Evolutionary conservation across 2,113 vertebrate genomes (phyloP), one percentile per base, ranked within the genome.

Genomic region (Chelonoidis abingdonii): DNA sequence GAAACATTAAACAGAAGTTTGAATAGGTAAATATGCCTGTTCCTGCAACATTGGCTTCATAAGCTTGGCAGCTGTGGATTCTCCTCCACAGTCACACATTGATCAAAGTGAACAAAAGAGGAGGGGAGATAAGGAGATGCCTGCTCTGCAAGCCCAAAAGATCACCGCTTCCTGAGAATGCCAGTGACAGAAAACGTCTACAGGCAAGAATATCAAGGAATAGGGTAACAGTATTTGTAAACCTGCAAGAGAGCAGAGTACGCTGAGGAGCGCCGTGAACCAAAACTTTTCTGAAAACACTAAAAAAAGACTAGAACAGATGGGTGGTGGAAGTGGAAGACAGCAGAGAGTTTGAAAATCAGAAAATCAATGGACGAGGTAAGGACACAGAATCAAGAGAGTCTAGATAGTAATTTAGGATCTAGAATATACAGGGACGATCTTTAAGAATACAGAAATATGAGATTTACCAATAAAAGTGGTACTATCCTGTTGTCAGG

Each of bases 21-120:
- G n/a, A 19, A 94, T 91, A 94, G 81, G 59, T 84, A 94, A 95
- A 78, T 52, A 83, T 5, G 89, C 80, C 31, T 8, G 80, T 31
- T 87, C 86, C 65, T 89, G 80, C 12, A 87, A 90, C 25, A 62
- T 12, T 31, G 84, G 56, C 14, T 89, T 31, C 6, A 80, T 83
- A 91, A 76, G 59, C n/a, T 94, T 92, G 83, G 89, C 88, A 92
- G 78, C 59, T 88, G 41, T 84, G 16, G 7, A 44, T 88, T 90
- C 35, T 59, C 27, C 38, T 93, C 89, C 35, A 2, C 11, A 80
- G 79, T 7, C 24, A 41, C 79, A 25, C 13, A 84, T 35, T 49
- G 76, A 57, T 83, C 89, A 5, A 11, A 49, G 85, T 44, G 49
- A 92, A 83, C n/a, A 1, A 29, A 89, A 72, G 35, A 83, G 65